Evolutionary conservation across 2,888 invertebrate genomes (phyloP).

Genomic region (Eurytoma californica): DNA sequence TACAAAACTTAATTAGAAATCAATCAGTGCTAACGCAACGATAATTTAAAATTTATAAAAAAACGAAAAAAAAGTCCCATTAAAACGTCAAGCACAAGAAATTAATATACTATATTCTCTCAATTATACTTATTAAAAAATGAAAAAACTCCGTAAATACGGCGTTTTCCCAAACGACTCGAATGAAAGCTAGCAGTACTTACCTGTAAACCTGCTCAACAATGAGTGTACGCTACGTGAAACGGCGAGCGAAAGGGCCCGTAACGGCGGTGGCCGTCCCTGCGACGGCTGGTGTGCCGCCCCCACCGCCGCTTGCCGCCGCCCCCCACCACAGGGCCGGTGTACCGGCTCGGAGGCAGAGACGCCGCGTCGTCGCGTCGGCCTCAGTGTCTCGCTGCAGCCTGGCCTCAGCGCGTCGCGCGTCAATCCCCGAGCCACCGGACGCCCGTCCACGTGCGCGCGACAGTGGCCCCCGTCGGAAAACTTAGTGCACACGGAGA

Average conservation of each 20-base stretch:
- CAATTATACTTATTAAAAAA: too few species aligned
- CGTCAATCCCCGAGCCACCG: not conserved
- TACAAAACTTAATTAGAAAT: too few species aligned
- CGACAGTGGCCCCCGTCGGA: not conserved
- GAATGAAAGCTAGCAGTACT: not conserved
- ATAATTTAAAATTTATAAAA: too few species aligned
- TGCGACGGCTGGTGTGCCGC: not conserved
- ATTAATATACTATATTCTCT: too few species aligned
- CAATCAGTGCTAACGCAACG: too few species aligned
- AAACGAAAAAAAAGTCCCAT: too few species aligned
- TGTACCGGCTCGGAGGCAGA: not conserved
- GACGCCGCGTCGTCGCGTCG: conserved; percentile 1
- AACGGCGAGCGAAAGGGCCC: too few species aligned
- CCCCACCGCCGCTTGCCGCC: not conserved
- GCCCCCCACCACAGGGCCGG: not conserved
- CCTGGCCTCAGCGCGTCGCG: conserved; percentile 3
- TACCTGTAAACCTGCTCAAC: too few species aligned
- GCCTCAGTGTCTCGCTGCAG: conserved; percentile 38
- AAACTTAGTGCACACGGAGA: not conserved
- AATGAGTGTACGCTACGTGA: too few species aligned
- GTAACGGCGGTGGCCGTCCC: not conserved
- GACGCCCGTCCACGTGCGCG: conserved; percentile 24
- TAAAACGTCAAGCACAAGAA: too few species aligned
- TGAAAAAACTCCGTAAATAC: too few species aligned
- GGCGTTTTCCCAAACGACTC: conserved; percentile 1